A percentile compares a stretch with the other conserved stretches of the same genome.
Conservation (phyloP, 2,888 invertebrate genomes). For the Lumbricus terrestris region DNA sequence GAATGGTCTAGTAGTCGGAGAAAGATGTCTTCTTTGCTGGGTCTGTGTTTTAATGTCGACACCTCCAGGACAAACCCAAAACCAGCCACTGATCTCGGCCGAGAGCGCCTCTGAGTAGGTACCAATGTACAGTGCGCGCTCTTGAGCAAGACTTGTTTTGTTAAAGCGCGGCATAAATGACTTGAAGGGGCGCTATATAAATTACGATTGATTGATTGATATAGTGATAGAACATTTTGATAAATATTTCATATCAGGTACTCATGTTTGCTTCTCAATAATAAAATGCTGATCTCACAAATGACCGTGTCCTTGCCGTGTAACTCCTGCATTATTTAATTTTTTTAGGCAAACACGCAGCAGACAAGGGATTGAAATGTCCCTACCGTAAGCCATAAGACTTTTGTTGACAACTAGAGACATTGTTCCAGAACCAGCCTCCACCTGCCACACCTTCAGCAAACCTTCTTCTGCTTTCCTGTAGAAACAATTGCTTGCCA, state of each 20-base stretch:
- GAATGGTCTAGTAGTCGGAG: not conserved
- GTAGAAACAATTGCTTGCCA: not conserved
- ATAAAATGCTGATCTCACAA: not conserved
- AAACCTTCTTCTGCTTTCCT: conserved; percentile 85
- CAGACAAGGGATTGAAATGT: not conserved
- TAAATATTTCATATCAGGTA: too few relatives aligned
- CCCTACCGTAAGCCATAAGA: conserved; percentile 77
- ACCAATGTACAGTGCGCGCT: too few relatives aligned
- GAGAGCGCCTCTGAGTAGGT: too few relatives aligned
- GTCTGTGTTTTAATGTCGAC: too few relatives aligned
- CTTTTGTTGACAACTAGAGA: conserved; percentile 77
- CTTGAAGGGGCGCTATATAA: too few relatives aligned
- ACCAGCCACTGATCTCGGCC: too few relatives aligned
- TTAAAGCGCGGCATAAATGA: too few relatives aligned
- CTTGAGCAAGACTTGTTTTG: too few relatives aligned
- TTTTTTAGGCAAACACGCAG: not conserved
- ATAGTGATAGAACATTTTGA: too few relatives aligned
- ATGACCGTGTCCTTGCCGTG: not conserved
- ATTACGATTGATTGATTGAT: too few relatives aligned
- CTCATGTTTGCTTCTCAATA: not conserved
- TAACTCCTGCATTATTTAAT: not conserved
- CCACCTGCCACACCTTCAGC: conserved; percentile 73
- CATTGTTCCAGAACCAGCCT: conserved; percentile 64
- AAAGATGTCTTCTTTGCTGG: too few relatives aligned
- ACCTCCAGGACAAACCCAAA: too few relatives aligned